Conservation (phyloP, 1,140 invertebrate genomes). For the Cephus cinctus region DNA sequence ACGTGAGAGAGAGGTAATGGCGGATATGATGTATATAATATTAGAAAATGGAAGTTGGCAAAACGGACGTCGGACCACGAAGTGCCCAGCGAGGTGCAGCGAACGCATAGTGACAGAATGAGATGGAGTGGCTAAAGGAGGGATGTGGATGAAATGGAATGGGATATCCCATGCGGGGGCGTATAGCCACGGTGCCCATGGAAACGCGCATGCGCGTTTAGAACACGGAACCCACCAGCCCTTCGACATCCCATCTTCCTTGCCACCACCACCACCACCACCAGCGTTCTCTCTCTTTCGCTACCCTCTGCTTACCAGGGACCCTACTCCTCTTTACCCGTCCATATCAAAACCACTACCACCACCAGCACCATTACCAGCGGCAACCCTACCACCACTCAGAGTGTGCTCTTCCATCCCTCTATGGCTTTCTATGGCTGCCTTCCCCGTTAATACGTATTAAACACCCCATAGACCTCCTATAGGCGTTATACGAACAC, state of each 20-base stretch:
- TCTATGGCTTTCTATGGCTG: slow-evolving; percentile 26
- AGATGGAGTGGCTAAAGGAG: slow-evolving; percentile 40
- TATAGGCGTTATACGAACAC: slow-evolving; percentile 29
- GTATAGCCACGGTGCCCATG: slow-evolving; percentile 46
- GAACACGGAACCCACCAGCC: slow-evolving; percentile 23
- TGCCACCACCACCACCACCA: slow-evolving; percentile 11
- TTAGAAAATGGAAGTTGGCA: slow-evolving; percentile 5
- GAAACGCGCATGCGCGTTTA: slow-evolving; percentile 45
- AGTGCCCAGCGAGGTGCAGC: slow-evolving; percentile 21
- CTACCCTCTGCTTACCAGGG: slow-evolving; percentile 14
- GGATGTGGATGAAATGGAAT: slow-evolving; percentile 7
- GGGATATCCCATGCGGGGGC: slow-evolving; percentile 39
- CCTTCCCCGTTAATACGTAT: slow-evolving; percentile 42
- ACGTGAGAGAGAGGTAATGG: too few relatives aligned
- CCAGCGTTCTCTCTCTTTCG: slow-evolving; percentile 13
- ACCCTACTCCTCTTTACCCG: too few relatives aligned
- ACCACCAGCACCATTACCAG: slow-evolving; percentile 7
- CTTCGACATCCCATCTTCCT: slow-evolving; percentile 32
- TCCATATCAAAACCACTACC: slow-evolving; percentile 1
- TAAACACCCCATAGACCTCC: slow-evolving; percentile 44
- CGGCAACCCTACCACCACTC: slow-evolving; percentile 8
- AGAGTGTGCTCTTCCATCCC: neutral
- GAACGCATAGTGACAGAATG: slow-evolving; percentile 36
- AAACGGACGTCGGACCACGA: slow-evolving; percentile 14
- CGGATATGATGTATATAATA: too few relatives aligned